Evolutionary conservation across 2,888 invertebrate genomes (phyloP).

Genomic region (Oscheius sp.): DNA sequence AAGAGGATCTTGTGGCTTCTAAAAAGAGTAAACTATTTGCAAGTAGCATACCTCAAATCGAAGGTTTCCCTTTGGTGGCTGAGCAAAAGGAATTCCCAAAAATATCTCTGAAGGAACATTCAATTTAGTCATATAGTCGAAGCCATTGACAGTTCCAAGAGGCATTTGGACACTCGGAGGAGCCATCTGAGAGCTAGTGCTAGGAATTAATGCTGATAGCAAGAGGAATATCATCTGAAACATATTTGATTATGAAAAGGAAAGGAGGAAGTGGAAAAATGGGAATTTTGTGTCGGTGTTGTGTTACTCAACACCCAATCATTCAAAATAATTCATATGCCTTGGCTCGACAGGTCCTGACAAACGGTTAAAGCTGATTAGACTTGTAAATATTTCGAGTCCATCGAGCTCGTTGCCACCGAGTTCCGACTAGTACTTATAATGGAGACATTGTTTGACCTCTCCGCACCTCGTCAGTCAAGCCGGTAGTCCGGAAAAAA

Average conservation of each 20-base stretch:
- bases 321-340: too few species aligned
- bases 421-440: constrained; percentile 11
- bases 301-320: too few species aligned
- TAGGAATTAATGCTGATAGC: neutral
- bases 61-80: constrained; percentile 23
- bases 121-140: constrained; percentile 11
- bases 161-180: neutral
- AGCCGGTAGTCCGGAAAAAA: constrained; percentile 1
- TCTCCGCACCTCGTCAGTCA: neutral
- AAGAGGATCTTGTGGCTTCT: constrained; percentile 19
- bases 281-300: too few species aligned
- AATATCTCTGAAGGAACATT: constrained; percentile 8
- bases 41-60: constrained; percentile 23
- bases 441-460: constrained; percentile 15
- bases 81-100: constrained; percentile 24
- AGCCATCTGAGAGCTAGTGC: too few species aligned
- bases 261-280: neutral
- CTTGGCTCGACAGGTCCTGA: too few species aligned
- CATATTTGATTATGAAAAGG: neutral
- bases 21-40: too few species aligned
- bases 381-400: too few species aligned
- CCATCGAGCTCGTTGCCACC: constrained; percentile 7
- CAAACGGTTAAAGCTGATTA: neutral
- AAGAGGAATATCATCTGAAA: neutral
- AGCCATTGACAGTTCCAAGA: constrained; percentile 22